Base-by-base conservation (phyloP, 1,140 invertebrate genomes). In the Latrodectus geometricus region DNA sequence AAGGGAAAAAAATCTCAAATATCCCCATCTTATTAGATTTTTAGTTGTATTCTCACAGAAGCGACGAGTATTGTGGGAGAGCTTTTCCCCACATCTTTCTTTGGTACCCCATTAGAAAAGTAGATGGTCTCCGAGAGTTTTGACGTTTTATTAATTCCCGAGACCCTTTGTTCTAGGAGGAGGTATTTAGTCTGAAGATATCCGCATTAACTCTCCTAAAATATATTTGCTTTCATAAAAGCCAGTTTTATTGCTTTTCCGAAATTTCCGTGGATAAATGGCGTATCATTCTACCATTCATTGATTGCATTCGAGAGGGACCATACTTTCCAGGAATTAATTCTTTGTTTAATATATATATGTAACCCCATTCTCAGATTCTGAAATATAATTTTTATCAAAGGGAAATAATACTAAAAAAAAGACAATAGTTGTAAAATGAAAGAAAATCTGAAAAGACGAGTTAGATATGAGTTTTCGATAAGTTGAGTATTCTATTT, bases 111-210 rank as follows among this genome's bases (percentile, higher is more conserved):
- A 78, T 78, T 78, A 78, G 56, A 78, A 76, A 78, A 14, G 52
- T 15, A 78, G 9, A 54, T 35, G 76, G 11, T 61, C 8, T 8
- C 61, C 23, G 56, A 78, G 23, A 66, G 76, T 35, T 66, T 78
- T 50, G 76, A 49, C 56, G 76, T 78, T 78, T 78, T 78, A 78
- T 78, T 78, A 78, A 78, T 78, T 78, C 76, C 76, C 9, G n/a
- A 9, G n/a, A 11, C 14, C 35, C 35, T 78, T 78, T 78, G 76
- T 78, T 78, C 76, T 78, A 48, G 52, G 50, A 66, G 56, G 66
- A 23, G 76, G 76, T 78, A 78, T 78, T 78, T 78, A 68, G 74
- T 76, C 14, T 9, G 52, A 9, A 76, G 54, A 17, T 49, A 76
- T 56, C 20, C 50, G 74, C 52, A 23, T 74, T 54, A 76, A 52